Percentiles rank a stretch among this genome's conserved stretches.
These are phyloP conservation scores for Drosophila limbata DNA, from an alignment of 2,888 invertebrate genomes.

Conservation along the genomic window DNA sequence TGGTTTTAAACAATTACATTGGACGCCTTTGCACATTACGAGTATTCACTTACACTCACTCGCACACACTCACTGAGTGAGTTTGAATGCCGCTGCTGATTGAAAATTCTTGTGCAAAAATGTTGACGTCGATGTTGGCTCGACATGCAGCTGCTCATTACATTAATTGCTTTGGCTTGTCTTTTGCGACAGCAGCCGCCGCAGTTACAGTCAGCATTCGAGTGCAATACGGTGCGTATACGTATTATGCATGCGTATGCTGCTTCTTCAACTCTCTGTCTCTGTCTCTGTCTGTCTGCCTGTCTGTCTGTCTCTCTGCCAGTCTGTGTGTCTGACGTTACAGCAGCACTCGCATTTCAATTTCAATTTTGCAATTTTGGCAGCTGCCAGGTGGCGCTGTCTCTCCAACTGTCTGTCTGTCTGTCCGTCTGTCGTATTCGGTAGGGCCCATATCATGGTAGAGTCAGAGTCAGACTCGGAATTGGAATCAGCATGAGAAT, in stretches of 20 bases:
- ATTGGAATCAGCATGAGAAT: neutral
- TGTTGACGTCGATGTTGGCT: conserved; percentile 75
- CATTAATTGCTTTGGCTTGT: conserved; percentile 80
- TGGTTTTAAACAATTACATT: conserved; percentile 75
- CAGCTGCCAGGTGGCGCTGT: conserved; percentile 83
- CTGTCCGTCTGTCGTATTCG: neutral
- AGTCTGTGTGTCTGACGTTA: conserved; percentile 29
- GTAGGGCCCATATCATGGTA: conserved; percentile 72
- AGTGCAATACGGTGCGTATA: conserved; percentile 70
- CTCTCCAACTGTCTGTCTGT: conserved; percentile 64
- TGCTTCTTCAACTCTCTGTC: conserved; percentile 10
- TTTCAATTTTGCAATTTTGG: conserved; percentile 83
- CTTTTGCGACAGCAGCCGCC: conserved; percentile 62
- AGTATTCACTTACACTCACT: conserved; percentile 12
- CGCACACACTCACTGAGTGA: conserved; percentile 8
- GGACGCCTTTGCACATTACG: conserved; percentile 76
- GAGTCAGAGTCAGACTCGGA: conserved; percentile 5
- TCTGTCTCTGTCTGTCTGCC: neutral
- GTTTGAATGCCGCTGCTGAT: conserved; percentile 69
- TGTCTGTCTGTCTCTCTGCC: conserved; percentile 2
- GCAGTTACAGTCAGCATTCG: conserved; percentile 33
- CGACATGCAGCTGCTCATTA: conserved; percentile 79
- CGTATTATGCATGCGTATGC: conserved; percentile 76
- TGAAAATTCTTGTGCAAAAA: conserved; percentile 81
- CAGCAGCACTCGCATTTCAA: conserved; percentile 79